A percentile compares a stretch with the other conserved stretches of the same genome.
Evolutionary conservation across 64 coral and sea anemone species (phyloP).

Genomic region (Montipora sp.): DNA sequence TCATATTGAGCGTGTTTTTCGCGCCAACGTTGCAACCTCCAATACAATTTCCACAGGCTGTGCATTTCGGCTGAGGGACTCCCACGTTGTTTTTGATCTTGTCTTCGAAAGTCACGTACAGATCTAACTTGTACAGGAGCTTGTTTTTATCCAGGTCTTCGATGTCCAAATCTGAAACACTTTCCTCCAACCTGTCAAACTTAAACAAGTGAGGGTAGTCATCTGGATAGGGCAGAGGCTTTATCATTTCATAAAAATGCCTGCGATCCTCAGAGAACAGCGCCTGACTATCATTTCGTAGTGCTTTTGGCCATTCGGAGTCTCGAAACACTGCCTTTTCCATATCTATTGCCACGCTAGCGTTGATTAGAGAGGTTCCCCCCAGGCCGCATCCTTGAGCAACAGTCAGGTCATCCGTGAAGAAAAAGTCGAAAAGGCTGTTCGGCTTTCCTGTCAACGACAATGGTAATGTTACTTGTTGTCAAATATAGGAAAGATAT

Average conservation of each 20-base stretch:
- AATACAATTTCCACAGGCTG: constrained; percentile 60
- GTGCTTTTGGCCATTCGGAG: constrained; percentile 32
- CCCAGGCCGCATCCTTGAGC: constrained; percentile 71
- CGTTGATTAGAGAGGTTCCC: constrained; percentile 66
- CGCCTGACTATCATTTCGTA: constrained; percentile 21
- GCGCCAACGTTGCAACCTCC: constrained; percentile 68
- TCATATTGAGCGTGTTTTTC: constrained; percentile 72
- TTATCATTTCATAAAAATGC: constrained; percentile 59
- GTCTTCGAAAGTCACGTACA: constrained; percentile 71
- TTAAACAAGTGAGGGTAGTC: constrained; percentile 17
- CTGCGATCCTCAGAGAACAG: constrained; percentile 7
- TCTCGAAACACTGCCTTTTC: constrained; percentile 51
- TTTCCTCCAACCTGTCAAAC: constrained; percentile 50
- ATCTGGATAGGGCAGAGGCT: constrained; percentile 55
- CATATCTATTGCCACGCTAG: constrained; percentile 61
- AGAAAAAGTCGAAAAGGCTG: constrained; percentile 48
- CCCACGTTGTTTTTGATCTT: constrained; percentile 61
- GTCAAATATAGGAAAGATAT: neutral
- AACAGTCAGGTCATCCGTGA: constrained; percentile 54
- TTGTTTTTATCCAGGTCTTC: constrained; percentile 39
- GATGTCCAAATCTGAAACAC: constrained; percentile 29
- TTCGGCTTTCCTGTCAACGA: constrained; percentile 33
- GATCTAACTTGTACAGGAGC: constrained; percentile 32
- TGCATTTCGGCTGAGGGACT: constrained; percentile 64
- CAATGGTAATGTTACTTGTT: too few relatives aligned